Evolutionary conservation across 2,888 invertebrate species (phyloP), one percentile per base, ranked within the genome.

Genomic region (Sussaba pulchella): DNA sequence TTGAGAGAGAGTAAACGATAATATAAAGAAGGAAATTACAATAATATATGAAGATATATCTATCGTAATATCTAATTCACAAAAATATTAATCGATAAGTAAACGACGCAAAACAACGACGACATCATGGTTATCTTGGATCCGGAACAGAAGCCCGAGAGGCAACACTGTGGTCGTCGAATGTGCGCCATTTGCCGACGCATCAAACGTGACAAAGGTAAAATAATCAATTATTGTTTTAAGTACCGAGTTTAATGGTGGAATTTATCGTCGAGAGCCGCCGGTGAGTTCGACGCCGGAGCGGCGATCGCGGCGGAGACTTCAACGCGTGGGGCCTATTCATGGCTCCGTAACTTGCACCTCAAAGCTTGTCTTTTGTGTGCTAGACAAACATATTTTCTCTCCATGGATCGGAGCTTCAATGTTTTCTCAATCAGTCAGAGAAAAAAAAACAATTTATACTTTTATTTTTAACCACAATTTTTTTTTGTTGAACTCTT

Each of bases 111-210:
- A 54, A 45, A 67, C 45, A 41, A 21, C 64, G 43, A 43, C 74
- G 71, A 82, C 85, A 89, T 83, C 87, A 92, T 92, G 92, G 92
- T 92, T 88, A 92, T 92, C 87, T 85, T 92, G 90, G 92, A 92
- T 88, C 91, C 91, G 72, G 92, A 91, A 83, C 91, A 91, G 87
- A 92, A 92, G 88, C 91, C 91, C 73, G 91, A 92, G 84, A 86
- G 92, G 88, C 91, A 91, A 85, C 92, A 92, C 80, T 92, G 92
- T 85, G 91, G 89, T 66, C 88, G 92, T 57, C 91, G 92, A 78
- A 92, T 92, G 92, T 92, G 92, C 86, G 92, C 92, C 77, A 92
- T 92, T 88, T 92, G 92, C 88, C 88, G 92, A 87, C 90, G 92
- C 87, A 90, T 92, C 89, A 91, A 90, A 85, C 90, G 92, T 78